These are phyloP conservation scores for Percopsis omiscomaycus DNA, from an alignment of 2,797 vertebrate species.

Conservation along the genomic window DNA sequence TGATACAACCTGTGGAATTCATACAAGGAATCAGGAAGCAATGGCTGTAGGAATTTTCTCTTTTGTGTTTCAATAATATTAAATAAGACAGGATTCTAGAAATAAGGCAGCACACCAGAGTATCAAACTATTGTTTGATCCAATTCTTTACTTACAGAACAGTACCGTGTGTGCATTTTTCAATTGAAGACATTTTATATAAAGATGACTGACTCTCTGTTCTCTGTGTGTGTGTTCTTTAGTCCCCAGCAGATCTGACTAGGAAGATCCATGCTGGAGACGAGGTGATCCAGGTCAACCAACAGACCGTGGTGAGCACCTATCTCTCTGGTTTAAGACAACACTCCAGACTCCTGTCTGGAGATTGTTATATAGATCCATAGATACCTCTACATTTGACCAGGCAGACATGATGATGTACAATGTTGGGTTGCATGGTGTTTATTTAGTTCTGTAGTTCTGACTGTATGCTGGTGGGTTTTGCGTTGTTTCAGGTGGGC, in stretches of 20 bases:
- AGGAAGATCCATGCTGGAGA: conserved; percentile 94
- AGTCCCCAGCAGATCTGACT: conserved; percentile 92
- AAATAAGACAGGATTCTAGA: not conserved
- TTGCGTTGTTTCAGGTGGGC: conserved; percentile 80
- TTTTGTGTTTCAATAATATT: not conserved
- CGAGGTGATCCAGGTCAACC: conserved; percentile 95
- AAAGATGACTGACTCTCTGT: not conserved
- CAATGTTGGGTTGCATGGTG: not conserved
- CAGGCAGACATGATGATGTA: not conserved
- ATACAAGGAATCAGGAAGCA: not conserved
- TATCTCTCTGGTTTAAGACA: not conserved
- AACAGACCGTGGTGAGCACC: conserved; percentile 88
- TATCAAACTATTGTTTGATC: too few species aligned
- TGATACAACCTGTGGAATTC: not conserved
- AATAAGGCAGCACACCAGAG: too few species aligned
- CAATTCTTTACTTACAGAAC: too few species aligned
- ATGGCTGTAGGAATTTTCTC: not conserved
- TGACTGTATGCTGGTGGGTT: conserved; percentile 9
- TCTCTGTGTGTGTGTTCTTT: conserved; percentile 9
- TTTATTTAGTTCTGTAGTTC: not conserved
- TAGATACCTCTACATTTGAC: conserved; percentile 1
- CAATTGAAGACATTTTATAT: too few species aligned
- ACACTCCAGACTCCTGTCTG: not conserved
- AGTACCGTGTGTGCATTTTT: too few species aligned
- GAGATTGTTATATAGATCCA: not conserved